phyloP scores from a whole-genome alignment of 1,140 invertebrate genomes.

The Chelonus insularis region DNA sequence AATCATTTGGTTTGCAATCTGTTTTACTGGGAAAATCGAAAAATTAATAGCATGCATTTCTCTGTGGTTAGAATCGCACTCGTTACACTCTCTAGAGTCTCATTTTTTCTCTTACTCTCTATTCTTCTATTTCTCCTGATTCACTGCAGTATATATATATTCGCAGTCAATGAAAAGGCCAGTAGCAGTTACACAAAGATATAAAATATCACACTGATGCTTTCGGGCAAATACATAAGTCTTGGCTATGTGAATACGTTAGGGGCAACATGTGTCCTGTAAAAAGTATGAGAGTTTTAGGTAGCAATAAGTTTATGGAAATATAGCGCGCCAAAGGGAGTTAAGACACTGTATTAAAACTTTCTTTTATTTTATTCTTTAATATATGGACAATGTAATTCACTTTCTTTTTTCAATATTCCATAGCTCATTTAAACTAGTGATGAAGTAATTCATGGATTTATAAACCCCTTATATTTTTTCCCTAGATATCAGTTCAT shows the following conservation, averaged over 20 bases:
- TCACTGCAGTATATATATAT: not conserved
- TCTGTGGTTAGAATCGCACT: slow-evolving; percentile 4
- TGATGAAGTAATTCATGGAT: too few species aligned
- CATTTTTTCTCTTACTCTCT: not conserved
- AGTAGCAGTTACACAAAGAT: not conserved
- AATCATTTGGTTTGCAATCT: not conserved
- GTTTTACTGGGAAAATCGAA: slow-evolving; percentile 5
- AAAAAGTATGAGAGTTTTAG: slow-evolving; percentile 39
- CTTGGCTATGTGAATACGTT: slow-evolving; percentile 43
- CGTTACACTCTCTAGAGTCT: not conserved
- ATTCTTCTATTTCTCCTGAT: not conserved
- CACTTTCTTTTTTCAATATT: not conserved
- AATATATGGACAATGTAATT: slow-evolving; percentile 35
- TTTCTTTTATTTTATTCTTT: slow-evolving; percentile 37
- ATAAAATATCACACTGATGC: slow-evolving; percentile 10
- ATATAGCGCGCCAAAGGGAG: slow-evolving; percentile 41
- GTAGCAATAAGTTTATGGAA: slow-evolving; percentile 49
- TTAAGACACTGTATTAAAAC: slow-evolving; percentile 43
- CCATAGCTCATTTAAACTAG: not conserved
- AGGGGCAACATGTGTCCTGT: slow-evolving; percentile 51
- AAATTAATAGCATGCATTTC: slow-evolving; percentile 22
- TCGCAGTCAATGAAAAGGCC: not conserved
- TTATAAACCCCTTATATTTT: too few species aligned
- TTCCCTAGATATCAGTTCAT: too few species aligned
- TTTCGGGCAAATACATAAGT: slow-evolving; percentile 45